phyloP scores from a whole-genome alignment of 92 coral and sea anemone genomes.

The Porites cylindrica region DNA sequence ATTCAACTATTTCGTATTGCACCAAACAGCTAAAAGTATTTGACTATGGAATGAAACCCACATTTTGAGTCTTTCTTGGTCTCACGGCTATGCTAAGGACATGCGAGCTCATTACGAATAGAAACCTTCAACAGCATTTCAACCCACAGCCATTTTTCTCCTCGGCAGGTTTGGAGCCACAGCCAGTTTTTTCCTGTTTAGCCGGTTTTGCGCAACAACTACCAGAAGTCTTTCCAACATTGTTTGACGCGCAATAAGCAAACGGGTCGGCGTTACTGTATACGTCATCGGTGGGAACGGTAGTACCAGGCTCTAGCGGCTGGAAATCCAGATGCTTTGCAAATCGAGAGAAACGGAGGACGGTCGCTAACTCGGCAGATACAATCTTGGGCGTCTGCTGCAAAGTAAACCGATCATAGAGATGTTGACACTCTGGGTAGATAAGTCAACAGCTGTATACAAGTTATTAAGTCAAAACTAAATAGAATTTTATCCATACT shows the following conservation, averaged over 20 bases:
- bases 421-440: neutral
- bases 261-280: slow-evolving; percentile 77
- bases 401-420: neutral
- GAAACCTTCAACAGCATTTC: slow-evolving; percentile 10
- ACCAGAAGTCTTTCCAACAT: slow-evolving; percentile 17
- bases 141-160: slow-evolving; percentile 15
- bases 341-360: slow-evolving; percentile 63
- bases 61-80: no score
- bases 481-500: no score
- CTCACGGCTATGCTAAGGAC: no score
- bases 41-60: no score
- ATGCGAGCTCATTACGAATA: no score
- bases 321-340: slow-evolving; percentile 72
- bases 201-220: slow-evolving; percentile 30
- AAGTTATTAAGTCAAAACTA: no score
- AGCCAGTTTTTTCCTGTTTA: slow-evolving; percentile 1
- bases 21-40: no score
- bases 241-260: slow-evolving; percentile 44
- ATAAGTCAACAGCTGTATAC: neutral
- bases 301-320: slow-evolving; percentile 39
- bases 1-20: no score
- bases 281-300: slow-evolving; percentile 46
- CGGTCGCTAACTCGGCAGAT: slow-evolving; percentile 73
- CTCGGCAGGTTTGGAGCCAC: slow-evolving; percentile 21
- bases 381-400: slow-evolving; percentile 67